phyloP scores from a whole-genome alignment of 2,797 vertebrate genomes.

The Tragopan temminckii region DNA sequence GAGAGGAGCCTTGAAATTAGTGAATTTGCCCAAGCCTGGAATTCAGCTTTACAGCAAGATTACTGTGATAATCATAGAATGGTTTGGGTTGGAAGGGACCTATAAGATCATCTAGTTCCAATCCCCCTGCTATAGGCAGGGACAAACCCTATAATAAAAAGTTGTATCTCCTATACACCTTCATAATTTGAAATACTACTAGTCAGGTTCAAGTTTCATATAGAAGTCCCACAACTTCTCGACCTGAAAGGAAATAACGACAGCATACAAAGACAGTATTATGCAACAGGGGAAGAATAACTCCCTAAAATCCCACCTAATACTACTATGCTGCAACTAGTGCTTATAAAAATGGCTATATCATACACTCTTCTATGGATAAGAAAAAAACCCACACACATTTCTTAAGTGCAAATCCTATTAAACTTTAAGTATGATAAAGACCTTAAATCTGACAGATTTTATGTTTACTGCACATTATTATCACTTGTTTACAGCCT shows the following conservation, averaged over 20 bases:
- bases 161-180: neutral
- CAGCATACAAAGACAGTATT: neutral
- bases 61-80: neutral
- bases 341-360: neutral
- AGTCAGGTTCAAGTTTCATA: neutral
- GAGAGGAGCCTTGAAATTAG: neutral
- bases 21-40: neutral
- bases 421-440: neutral
- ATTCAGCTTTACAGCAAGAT: neutral
- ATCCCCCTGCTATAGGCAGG: too few species aligned
- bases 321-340: neutral
- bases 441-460: neutral
- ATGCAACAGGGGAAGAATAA: neutral
- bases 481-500: neutral
- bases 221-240: neutral
- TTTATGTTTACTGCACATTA: neutral
- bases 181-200: neutral
- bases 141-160: neutral
- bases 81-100: too few species aligned
- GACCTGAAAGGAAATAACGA: neutral
- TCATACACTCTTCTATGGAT: neutral
- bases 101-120: too few species aligned
- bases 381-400: accelerated
- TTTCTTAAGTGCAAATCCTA: neutral
- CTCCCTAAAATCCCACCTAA: neutral